Percentiles rank a stretch among this genome's conserved stretches.
phyloP scores from a whole-genome alignment of 2,888 invertebrate genomes.

The Nemotelus nigrinus region DNA sequence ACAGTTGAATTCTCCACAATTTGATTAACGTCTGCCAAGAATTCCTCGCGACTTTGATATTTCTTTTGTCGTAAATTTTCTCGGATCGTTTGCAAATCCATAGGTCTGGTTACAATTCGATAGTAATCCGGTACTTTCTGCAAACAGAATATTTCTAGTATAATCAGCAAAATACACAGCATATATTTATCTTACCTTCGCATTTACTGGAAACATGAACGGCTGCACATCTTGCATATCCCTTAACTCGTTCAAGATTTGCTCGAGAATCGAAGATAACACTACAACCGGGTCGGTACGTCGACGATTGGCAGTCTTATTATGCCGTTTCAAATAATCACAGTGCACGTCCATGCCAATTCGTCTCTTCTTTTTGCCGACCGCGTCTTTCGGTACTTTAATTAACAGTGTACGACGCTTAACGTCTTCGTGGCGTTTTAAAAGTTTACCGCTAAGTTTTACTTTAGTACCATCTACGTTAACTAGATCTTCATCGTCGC shows the following conservation, averaged over 20 bases:
- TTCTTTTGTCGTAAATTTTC: slow-evolving; percentile 88
- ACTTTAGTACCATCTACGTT: slow-evolving; percentile 96
- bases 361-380: slow-evolving; percentile 73
- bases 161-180: neutral
- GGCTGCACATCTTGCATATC: slow-evolving; percentile 91
- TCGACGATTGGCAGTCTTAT: slow-evolving; percentile 85
- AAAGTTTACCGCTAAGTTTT: slow-evolving; percentile 85
- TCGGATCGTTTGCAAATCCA: slow-evolving; percentile 96
- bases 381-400: slow-evolving; percentile 81
- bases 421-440: slow-evolving; percentile 90
- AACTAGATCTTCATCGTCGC: slow-evolving; percentile 86
- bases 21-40: slow-evolving; percentile 93
- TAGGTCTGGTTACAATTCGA: slow-evolving; percentile 89
- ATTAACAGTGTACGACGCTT: slow-evolving; percentile 80
- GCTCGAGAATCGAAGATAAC: slow-evolving; percentile 88
- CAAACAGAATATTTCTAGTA: slow-evolving; percentile 1
- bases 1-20: slow-evolving; percentile 94
- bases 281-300: slow-evolving; percentile 97
- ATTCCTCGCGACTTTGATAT: slow-evolving; percentile 95
- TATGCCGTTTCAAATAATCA: slow-evolving; percentile 88
- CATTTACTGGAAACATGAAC: slow-evolving; percentile 93
- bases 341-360: slow-evolving; percentile 77
- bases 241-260: slow-evolving; percentile 91
- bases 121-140: slow-evolving; percentile 88
- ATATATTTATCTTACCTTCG: slow-evolving; percentile 72